Evolutionary conservation across 1,140 invertebrate genomes (phyloP).

Genomic region (Trichonephila clavipes): DNA sequence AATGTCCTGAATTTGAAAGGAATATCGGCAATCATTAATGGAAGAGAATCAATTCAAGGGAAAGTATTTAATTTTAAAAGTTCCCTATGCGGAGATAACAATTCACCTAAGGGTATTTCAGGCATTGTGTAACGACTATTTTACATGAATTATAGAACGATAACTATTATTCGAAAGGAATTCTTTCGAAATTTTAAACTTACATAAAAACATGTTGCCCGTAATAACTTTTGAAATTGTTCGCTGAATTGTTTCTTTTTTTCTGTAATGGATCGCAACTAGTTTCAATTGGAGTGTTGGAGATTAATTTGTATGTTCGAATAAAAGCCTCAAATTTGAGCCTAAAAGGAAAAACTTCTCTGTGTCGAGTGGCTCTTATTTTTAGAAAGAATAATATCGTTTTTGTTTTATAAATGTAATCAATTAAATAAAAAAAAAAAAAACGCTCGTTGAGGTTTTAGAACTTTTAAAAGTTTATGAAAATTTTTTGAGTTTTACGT

Average conservation of each 20-base stretch:
- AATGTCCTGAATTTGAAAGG: not conserved
- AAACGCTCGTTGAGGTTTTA: too few species aligned
- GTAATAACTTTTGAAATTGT: not conserved
- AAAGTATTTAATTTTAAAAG: not conserved
- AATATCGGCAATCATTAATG: not conserved
- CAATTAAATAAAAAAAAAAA: too few species aligned
- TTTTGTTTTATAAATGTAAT: too few species aligned
- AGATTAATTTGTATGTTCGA: not conserved
- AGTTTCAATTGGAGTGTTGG: not conserved
- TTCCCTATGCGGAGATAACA: not conserved
- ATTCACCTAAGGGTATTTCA: not conserved
- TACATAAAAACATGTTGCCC: not conserved
- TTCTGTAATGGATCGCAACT: not conserved
- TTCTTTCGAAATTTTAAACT: not conserved
- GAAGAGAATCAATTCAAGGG: not conserved
- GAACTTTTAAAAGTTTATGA: too few species aligned
- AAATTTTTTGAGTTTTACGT: too few species aligned
- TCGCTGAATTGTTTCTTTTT: not conserved
- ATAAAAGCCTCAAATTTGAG: not conserved
- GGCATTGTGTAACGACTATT: not conserved
- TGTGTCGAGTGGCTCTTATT: too few species aligned
- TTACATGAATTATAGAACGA: not conserved
- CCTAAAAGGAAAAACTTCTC: not conserved
- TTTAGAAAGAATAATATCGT: too few species aligned
- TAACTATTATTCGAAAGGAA: not conserved